Evolutionary conservation across 2,888 invertebrate genomes (phyloP).

Genomic region (Lasiommata megera): DNA sequence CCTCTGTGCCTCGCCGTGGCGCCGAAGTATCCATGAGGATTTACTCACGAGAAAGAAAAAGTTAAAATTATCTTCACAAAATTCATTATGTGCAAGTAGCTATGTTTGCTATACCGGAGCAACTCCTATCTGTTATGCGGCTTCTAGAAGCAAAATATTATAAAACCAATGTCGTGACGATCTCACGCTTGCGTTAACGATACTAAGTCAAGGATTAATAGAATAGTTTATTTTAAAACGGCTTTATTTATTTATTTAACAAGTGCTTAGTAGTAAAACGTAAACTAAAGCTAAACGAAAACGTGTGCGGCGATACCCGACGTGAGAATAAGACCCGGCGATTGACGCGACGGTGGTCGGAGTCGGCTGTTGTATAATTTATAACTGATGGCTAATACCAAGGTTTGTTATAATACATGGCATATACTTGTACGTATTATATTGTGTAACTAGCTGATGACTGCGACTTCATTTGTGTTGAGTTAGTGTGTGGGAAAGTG

Average conservation of each 20-base stretch:
- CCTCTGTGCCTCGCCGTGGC: too few relatives aligned
- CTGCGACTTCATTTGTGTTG: too few relatives aligned
- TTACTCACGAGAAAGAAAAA: too few relatives aligned
- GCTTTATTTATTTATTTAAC: constrained; percentile 75
- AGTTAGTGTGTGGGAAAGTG: too few relatives aligned
- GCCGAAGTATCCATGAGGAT: too few relatives aligned
- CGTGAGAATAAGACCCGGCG: constrained; percentile 50
- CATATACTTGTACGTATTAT: too few relatives aligned
- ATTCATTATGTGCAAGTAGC: too few relatives aligned
- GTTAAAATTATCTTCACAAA: too few relatives aligned
- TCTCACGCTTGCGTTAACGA: constrained; percentile 68
- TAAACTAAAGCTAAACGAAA: constrained; percentile 49
- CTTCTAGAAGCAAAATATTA: constrained; percentile 1
- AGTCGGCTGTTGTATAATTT: neutral
- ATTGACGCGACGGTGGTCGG: constrained; percentile 26
- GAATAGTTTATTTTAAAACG: constrained; percentile 72
- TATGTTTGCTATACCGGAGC: too few relatives aligned
- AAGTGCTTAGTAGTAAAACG: constrained; percentile 76
- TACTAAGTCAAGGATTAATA: constrained; percentile 71
- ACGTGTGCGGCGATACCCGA: constrained; percentile 42
- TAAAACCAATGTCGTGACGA: constrained; percentile 37
- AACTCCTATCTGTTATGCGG: too few relatives aligned
- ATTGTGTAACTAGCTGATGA: too few relatives aligned
- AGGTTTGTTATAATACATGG: too few relatives aligned
- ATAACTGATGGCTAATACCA: neutral